A percentile compares a stretch with the other conserved stretches of the same genome.
These are phyloP conservation scores for Sussaba pulchella DNA, from an alignment of 2,888 invertebrate genomes.

Conservation along the genomic window DNA sequence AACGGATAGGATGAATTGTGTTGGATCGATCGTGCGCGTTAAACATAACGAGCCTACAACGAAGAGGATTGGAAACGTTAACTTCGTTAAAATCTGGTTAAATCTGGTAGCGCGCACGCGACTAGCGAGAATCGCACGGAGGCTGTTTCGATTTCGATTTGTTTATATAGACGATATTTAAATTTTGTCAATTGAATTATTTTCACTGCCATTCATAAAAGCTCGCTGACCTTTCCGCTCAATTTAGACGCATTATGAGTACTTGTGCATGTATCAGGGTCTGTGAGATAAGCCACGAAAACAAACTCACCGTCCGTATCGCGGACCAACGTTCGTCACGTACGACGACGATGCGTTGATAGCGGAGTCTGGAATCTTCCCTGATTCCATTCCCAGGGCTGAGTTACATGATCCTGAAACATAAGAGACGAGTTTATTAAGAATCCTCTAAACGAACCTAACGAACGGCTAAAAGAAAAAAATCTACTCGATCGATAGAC, in stretches of 20 bases:
- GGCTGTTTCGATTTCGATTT: no score
- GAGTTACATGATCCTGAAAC: conserved; percentile 87
- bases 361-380: conserved; percentile 88
- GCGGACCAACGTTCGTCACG: conserved; percentile 89
- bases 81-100: not conserved
- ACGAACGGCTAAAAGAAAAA: not conserved
- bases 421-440: conserved; percentile 48
- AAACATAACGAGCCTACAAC: not conserved
- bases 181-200: no score
- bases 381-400: conserved; percentile 90
- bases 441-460: no score
- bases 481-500: no score
- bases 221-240: not conserved
- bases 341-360: conserved; percentile 90
- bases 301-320: conserved; percentile 88
- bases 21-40: conserved; percentile 3
- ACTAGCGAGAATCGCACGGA: not conserved
- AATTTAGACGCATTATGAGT: no score
- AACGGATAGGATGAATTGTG: not conserved
- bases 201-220: no score
- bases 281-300: conserved; percentile 5
- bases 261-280: not conserved
- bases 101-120: not conserved
- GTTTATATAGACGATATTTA: no score
- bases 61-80: not conserved